Percentiles rank a stretch among this genome's conserved stretches.
Conservation (phyloP, 1,140 invertebrate species). For the Drosophila varians region DNA sequence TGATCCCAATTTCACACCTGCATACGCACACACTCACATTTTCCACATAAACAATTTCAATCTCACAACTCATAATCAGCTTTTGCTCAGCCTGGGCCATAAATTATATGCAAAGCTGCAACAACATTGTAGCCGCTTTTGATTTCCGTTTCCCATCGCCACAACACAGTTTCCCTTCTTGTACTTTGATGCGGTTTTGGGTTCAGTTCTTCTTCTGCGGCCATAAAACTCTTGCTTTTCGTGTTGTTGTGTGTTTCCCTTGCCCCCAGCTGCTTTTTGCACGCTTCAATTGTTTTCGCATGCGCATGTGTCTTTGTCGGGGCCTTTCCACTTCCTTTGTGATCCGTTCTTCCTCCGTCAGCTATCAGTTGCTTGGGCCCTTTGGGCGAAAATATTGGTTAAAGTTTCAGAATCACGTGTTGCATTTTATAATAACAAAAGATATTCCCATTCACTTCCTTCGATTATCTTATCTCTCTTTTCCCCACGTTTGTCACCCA, state of each 20-base stretch:
- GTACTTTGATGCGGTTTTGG: slow-evolving; percentile 57
- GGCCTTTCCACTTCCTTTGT: slow-evolving; percentile 19
- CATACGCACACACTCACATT: slow-evolving; percentile 55
- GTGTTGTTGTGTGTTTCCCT: slow-evolving; percentile 8
- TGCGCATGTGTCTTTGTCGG: slow-evolving; percentile 53
- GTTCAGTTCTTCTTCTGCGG: slow-evolving; percentile 38
- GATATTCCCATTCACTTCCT: not conserved
- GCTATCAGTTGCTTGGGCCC: not conserved
- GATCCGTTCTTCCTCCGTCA: slow-evolving; percentile 1
- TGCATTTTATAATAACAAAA: not conserved
- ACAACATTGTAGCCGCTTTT: slow-evolving; percentile 70
- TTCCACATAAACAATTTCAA: slow-evolving; percentile 70
- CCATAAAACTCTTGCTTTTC: slow-evolving; percentile 72
- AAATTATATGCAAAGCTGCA: slow-evolving; percentile 80
- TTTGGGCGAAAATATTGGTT: not conserved
- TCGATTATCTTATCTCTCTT: not conserved
- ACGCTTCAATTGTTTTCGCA: slow-evolving; percentile 80
- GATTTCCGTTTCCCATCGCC: slow-evolving; percentile 81
- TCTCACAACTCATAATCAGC: slow-evolving; percentile 65
- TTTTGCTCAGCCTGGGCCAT: slow-evolving; percentile 70
- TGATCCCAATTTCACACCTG: slow-evolving; percentile 77
- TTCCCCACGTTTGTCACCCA: not conserved
- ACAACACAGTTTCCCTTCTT: slow-evolving; percentile 59
- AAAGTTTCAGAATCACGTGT: slow-evolving; percentile 1
- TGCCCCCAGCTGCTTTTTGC: slow-evolving; percentile 48